Percentiles rank a stretch among this genome's conserved stretches.
These are phyloP conservation scores for Acinonyx jubatus DNA, from an alignment of 2,113 vertebrate genomes.

Conservation along the genomic window DNA sequence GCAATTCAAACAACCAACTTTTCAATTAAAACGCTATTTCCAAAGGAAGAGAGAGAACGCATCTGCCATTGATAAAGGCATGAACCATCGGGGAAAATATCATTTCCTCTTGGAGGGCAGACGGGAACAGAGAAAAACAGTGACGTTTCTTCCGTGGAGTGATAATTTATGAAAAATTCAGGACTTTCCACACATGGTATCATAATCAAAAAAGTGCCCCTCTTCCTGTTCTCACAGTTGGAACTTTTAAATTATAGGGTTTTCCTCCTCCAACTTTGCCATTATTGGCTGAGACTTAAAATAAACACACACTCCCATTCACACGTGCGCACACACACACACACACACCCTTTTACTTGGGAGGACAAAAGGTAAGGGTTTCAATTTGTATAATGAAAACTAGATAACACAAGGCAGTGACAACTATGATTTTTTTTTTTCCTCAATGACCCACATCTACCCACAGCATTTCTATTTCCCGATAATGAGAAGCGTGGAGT, in stretches of 20 bases:
- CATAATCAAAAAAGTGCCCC: not conserved
- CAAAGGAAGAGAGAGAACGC: not conserved
- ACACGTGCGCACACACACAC: not conserved
- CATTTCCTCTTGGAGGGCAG: not conserved
- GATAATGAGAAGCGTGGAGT: not conserved
- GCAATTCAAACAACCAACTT: slow-evolving; percentile 27
- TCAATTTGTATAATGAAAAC: not conserved
- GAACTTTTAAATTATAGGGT: not conserved
- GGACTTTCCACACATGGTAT: not conserved
- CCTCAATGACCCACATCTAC: not conserved
- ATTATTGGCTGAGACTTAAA: not conserved
- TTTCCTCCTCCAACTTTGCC: not conserved
- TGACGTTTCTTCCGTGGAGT: not conserved
- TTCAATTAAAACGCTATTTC: slow-evolving; percentile 56
- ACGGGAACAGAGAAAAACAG: not conserved
- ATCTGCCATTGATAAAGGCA: slow-evolving; percentile 48
- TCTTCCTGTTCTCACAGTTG: not conserved
- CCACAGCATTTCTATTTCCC: not conserved
- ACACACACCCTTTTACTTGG: not conserved
- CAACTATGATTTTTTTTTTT: not conserved
- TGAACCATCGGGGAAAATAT: not conserved
- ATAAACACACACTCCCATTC: not conserved
- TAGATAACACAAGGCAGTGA: not conserved
- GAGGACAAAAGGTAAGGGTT: not conserved
- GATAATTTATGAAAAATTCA: slow-evolving; percentile 20